These are phyloP conservation scores for Idaea straminata DNA, from an alignment of 2,888 invertebrate species.

Conservation along the genomic window DNA sequence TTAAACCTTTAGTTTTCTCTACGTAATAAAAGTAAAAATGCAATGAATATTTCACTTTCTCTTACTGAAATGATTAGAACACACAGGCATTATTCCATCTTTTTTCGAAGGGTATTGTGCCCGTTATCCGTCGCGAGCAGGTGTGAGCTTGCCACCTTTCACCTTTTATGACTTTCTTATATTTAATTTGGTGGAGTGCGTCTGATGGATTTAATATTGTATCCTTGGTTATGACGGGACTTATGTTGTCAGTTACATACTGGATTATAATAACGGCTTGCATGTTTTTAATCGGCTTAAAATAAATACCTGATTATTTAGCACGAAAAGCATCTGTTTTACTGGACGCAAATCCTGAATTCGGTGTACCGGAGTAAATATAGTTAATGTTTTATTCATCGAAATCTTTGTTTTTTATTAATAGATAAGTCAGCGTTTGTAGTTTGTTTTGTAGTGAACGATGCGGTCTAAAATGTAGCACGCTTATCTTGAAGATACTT, in stretches of 20 bases:
- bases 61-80: not conserved
- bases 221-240: slow-evolving; percentile 25
- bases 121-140: slow-evolving; percentile 26
- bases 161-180: slow-evolving; percentile 40
- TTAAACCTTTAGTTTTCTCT: too few relatives aligned
- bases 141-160: slow-evolving; percentile 39
- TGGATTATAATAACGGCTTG: slow-evolving; percentile 15
- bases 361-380: too few relatives aligned
- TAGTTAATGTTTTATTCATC: too few relatives aligned
- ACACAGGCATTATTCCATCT: not conserved
- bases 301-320: not conserved
- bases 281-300: slow-evolving; percentile 11
- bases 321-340: too few relatives aligned
- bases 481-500: too few relatives aligned
- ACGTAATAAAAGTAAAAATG: too few relatives aligned
- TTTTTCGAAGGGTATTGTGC: not conserved
- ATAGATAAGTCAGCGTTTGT: too few relatives aligned
- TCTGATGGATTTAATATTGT: slow-evolving; percentile 42
- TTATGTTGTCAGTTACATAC: slow-evolving; percentile 19
- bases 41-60: not conserved
- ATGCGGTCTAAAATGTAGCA: too few relatives aligned
- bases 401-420: too few relatives aligned
- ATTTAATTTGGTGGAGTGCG: slow-evolving; percentile 43
- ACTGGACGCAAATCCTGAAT: too few relatives aligned
- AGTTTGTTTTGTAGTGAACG: too few relatives aligned